Percentiles rank a stretch among this genome's conserved stretches.
Evolutionary conservation across 2,888 invertebrate genomes (phyloP).

Genomic region (Agrochola lota): DNA sequence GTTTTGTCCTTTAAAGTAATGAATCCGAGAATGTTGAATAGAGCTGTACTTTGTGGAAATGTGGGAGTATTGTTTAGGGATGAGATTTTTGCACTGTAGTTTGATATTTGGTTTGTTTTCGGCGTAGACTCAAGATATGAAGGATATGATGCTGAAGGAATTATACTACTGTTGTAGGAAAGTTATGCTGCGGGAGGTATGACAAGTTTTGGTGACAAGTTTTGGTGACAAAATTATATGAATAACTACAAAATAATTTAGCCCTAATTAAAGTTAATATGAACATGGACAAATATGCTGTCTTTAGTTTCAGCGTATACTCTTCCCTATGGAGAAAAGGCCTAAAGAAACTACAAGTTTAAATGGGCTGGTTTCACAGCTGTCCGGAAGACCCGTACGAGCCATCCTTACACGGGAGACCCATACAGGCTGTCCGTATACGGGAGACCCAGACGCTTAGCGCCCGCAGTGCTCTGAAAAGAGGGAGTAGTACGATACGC

Average conservation of each 20-base stretch:
- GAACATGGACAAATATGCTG: neutral
- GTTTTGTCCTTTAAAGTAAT: conserved; percentile 6
- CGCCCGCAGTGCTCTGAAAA: no score
- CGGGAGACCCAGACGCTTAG: no score
- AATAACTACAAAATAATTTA: neutral
- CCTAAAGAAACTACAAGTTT: neutral
- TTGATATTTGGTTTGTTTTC: neutral
- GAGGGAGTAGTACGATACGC: no score
- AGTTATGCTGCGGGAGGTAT: neutral
- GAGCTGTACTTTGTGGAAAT: conserved; percentile 11
- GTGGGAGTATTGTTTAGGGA: conserved; percentile 24
- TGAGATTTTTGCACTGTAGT: neutral
- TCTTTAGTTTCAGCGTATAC: no score
- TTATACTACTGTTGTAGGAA: neutral
- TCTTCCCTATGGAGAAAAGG: neutral
- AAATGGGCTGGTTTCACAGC: neutral
- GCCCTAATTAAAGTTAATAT: neutral
- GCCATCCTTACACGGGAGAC: no score
- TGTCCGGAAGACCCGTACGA: no score
- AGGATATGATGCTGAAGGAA: neutral
- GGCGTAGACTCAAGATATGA: neutral
- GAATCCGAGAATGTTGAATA: neutral
- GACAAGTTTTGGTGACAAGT: neutral
- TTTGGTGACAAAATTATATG: neutral
- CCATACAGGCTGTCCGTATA: no score